Evolutionary conservation across 2,797 vertebrate genomes (phyloP).

Genomic region (Danio tinwini): DNA sequence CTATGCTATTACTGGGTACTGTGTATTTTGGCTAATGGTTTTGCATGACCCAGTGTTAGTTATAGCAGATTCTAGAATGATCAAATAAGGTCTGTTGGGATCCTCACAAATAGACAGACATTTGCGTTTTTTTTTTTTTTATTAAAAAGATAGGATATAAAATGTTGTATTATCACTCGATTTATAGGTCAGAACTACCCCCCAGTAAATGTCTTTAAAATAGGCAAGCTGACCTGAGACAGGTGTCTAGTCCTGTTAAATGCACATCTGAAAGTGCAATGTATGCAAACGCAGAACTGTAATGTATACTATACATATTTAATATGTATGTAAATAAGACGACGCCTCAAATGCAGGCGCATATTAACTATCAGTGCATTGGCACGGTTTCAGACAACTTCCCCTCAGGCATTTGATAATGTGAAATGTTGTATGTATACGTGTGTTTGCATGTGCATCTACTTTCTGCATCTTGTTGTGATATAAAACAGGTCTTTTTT

Average conservation of each 20-base stretch:
- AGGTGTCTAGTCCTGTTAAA: conserved; percentile 61
- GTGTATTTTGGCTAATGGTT: conserved; percentile 1
- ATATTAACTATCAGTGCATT: conserved; percentile 61
- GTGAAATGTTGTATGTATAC: conserved; percentile 47
- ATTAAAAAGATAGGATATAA: conserved; percentile 62
- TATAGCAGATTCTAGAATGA: neutral
- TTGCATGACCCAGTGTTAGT: neutral
- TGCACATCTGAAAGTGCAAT: conserved; percentile 40
- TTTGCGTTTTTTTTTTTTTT: conserved; percentile 38
- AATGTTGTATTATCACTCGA: conserved; percentile 61
- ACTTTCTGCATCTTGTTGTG: conserved; percentile 29
- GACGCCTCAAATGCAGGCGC: conserved; percentile 56
- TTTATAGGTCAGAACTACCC: conserved; percentile 60
- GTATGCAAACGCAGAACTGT: conserved; percentile 33
- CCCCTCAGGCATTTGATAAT: conserved; percentile 61
- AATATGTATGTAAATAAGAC: conserved; percentile 78
- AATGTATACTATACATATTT: conserved; percentile 64
- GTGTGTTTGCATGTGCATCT: conserved; percentile 17
- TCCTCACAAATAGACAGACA: conserved; percentile 55
- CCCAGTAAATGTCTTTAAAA: conserved; percentile 52
- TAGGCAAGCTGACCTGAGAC: conserved; percentile 55
- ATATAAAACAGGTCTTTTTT: conserved; percentile 19
- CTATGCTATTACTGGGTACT: neutral
- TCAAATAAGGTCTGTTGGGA: conserved; percentile 12
- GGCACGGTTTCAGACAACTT: conserved; percentile 34